Evolutionary conservation across 2,113 vertebrate genomes (phyloP).

Genomic region (Progne subis): DNA sequence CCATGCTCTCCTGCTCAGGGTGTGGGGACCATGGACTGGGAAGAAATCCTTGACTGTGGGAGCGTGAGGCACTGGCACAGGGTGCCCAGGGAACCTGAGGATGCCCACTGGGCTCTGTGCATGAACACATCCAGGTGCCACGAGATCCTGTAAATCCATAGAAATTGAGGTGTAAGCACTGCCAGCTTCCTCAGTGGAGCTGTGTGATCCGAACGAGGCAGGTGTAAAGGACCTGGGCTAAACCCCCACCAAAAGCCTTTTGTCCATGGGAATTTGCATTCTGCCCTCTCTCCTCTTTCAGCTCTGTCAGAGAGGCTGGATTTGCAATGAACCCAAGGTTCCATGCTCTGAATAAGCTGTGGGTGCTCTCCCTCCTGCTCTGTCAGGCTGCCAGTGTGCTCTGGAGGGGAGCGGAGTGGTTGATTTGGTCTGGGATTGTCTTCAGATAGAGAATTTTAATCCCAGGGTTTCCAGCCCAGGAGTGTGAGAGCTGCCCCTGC

Average conservation of each 20-base stretch:
- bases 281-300: not conserved
- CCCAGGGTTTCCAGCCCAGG: too few relatives aligned
- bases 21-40: not conserved
- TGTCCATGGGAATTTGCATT: not conserved
- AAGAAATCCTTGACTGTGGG: not conserved
- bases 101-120: not conserved
- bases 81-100: not conserved
- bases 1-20: not conserved
- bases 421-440: not conserved
- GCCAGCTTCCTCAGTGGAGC: not conserved
- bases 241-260: not conserved
- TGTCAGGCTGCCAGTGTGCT: not conserved
- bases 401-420: not conserved
- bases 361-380: not conserved
- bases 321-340: not conserved
- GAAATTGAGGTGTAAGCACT: not conserved
- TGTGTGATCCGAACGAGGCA: not conserved
- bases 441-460: not conserved
- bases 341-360: fast-evolving
- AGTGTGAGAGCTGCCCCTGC: not conserved
- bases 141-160: not conserved
- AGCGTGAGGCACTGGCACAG: not conserved
- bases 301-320: not conserved
- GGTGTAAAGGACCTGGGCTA: not conserved
- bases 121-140: not conserved